Base-by-base conservation (phyloP, 1,140 invertebrate genomes). In the Neodiprion virginianus region DNA sequence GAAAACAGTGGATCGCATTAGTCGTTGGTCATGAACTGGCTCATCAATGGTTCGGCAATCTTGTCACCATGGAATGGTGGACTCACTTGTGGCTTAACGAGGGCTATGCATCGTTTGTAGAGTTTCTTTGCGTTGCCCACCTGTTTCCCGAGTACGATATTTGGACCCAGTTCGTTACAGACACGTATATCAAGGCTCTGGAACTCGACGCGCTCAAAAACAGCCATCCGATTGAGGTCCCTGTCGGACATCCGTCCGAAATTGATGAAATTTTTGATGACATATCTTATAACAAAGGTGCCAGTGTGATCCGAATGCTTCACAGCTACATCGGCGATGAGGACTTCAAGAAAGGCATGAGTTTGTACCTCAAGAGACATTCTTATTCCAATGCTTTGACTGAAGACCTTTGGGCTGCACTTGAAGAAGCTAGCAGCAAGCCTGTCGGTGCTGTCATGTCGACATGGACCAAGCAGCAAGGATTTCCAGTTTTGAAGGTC, bases 221-320 rank as follows among this genome's bases (percentile, higher is more conserved):
- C 82, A 97, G 95, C 49, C 96, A 97, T 90, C 95, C 96, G 3
- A 97, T 98, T 76, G 95, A 97, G 89, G 95, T 97, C 14, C 94
- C 95, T 50, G 95, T 98, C 0, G 93, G 94, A 1, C 94, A 97
- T 89, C 95, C 96, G 0, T 93, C 94, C 7, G 96, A 99, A 88
- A 96, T 99, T 78, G 96, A 97, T 84, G 96, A 97, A 86, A 97
- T 98, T 78, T 99, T 98, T 87, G 97, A 98, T 89, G 93, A 95
- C 78, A 98, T 99, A 82, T 98, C 97, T 50, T 99, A 99, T 86
- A 94, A 94, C 79, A 99, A 99, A 89, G 96, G 94, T 17, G 95
- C 96, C 0, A 96, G 96, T 50, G 94, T 99, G 1, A 99, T 99
- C 70, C 91, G 97, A 79, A 99, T 99, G 98, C 89, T 99, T 61